Base-by-base conservation (phyloP, 2,113 vertebrate species). In the Eulacestoma nigropectus region DNA sequence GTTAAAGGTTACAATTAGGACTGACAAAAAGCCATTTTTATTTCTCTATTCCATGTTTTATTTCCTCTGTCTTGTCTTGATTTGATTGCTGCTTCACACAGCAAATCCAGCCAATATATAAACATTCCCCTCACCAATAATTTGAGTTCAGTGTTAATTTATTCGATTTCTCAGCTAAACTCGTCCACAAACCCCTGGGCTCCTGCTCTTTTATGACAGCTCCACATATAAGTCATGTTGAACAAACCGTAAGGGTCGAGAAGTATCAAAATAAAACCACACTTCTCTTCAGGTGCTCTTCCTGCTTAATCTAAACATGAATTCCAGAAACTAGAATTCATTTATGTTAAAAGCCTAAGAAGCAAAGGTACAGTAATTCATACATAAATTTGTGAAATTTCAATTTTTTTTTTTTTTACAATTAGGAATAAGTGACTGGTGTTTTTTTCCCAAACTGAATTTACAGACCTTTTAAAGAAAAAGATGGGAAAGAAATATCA, bases 401-500 rank as follows among this genome's bases (percentile, higher is more conserved):
- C 2, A 1, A 0, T 1, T 7, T 57, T 10, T 72, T 41, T 39
- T 73, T 44, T 73, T 47, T 39, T 41, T 6, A 16, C 29, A 30
- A 70, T 23, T 67, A 49, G 10, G 14, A 86, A 23, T 39, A 39
- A 78, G 9, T 35, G 2, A 62, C 3, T 1, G 0, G 1, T 0
- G 0, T 32, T 39, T 10, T 8, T 67, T 16, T 39, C 33, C 33
- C 30, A 64, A 30, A 59, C 8, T 70, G 17, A 60, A 39, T 60
- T 91, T 67, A 84, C 9, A 59, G 8, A 30, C 16, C 25, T 63
- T 13, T 25, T 49, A 23, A 80, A 83, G 39, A 70, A 83, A 64
- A 84, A 7, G 4, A 76, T 11, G 1, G 30, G 5, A 50, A 63
- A 72, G 4, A 91, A 78, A 87, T 13, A 89, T 4, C 13, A 67